Base-by-base conservation (phyloP, 1,140 invertebrate genomes). In the Drosophila ficusphila region DNA sequence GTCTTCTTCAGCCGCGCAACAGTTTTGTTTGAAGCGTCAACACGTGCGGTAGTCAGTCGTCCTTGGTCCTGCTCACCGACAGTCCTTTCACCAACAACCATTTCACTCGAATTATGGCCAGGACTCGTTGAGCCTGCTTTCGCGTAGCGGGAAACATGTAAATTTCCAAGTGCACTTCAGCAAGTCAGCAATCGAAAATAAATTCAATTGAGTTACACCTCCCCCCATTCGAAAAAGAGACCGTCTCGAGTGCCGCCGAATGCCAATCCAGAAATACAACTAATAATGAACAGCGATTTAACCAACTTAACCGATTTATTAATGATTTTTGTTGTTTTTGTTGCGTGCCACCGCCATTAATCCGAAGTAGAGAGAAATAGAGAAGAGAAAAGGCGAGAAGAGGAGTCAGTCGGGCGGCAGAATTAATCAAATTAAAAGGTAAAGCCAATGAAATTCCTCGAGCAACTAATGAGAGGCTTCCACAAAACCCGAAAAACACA, bases 11-110 rank as follows among this genome's bases (percentile, higher is more conserved):
- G 31, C 51, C 34, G 47, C 61, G 79, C 79, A 85, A 85, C 79
- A 85, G 79, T 85, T 85, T 86, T 85, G 81, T 86, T 86, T 76
- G 81, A 71, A 85, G 78, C 79, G 76, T 86, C 72, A 79, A 85
- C 79, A 86, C 72, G 77, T 72, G 67, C 81, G 81, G 79, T 85
- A 81, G 69, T 73, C 67, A 34, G 21, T 34, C 52, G 48, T 46
- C 67, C 47, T 71, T 11, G 27, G 29, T 25, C 71, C 73, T 72
- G 54, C 2, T 41, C 27, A 12, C 34, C 57, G 46, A 19, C 27
- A n/a, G n/a, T n/a, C n/a, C n/a, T 39, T 33, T 39, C 47, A 12
- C 9, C 7, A 11, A 14, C 38, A 7, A 23, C 23, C 23, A 3
- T 38, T 14, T 14, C 8, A 8, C 36, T 8, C n/a, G n/a, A n/a